These are phyloP conservation scores for Synergus laeviventris DNA, from an alignment of 2,888 invertebrate genomes.

Conservation along the genomic window DNA sequence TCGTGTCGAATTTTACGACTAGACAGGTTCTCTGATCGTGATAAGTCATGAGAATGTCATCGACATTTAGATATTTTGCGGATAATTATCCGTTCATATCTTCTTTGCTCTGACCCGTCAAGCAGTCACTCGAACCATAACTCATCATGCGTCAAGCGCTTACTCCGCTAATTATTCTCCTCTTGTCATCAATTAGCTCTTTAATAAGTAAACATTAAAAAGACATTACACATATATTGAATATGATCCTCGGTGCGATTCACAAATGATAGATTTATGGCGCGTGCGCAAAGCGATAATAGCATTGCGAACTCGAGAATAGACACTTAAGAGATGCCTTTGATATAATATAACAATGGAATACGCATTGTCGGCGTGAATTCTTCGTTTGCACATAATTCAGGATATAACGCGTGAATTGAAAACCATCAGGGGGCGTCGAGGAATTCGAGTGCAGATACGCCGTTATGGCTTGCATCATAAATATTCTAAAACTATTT, in stretches of 20 bases:
- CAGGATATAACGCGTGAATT: conserved; percentile 47
- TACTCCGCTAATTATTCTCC: not conserved
- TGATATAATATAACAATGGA: conserved; percentile 42
- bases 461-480: conserved; percentile 41
- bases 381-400: conserved; percentile 51
- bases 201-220: conserved; percentile 36
- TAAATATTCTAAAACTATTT: conserved; percentile 41
- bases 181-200: not conserved
- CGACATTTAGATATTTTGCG: conserved; percentile 36
- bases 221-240: conserved; percentile 47
- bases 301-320: conserved; percentile 43
- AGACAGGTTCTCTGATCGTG: conserved; percentile 48
- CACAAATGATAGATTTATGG: conserved; percentile 46
- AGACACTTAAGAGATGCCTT: conserved; percentile 42
- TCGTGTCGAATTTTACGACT: conserved; percentile 45
- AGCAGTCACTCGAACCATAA: conserved; percentile 46
- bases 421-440: conserved; percentile 49
- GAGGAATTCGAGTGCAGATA: conserved; percentile 49
- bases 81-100: conserved; percentile 29
- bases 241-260: conserved; percentile 30
- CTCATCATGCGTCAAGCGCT: conserved; percentile 45
- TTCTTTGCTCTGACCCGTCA: conserved; percentile 32
- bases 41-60: conserved; percentile 54
- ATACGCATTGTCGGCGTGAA: conserved; percentile 46
- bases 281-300: conserved; percentile 50